Evolutionary conservation across 2,888 invertebrate genomes (phyloP).

Genomic region (Cephus sareptanus): DNA sequence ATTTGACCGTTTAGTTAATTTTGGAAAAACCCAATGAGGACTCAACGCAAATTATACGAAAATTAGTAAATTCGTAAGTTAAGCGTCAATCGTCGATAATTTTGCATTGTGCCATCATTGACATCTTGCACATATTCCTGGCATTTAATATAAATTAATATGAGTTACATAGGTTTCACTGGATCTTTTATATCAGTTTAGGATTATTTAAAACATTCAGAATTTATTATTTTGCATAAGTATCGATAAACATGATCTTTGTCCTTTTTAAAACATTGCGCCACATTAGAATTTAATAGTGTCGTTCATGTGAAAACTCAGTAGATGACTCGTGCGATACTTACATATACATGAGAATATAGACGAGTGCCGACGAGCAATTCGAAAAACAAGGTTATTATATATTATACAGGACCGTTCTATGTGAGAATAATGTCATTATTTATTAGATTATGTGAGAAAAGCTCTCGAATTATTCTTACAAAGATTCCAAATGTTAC

Average conservation of each 20-base stretch:
- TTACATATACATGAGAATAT: too few relatives aligned
- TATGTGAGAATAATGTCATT: constrained; percentile 30
- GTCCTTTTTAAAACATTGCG: too few relatives aligned
- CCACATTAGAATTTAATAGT: too few relatives aligned
- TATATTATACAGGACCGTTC: not conserved
- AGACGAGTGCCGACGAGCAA: not conserved
- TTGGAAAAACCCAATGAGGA: constrained; percentile 10
- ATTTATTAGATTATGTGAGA: constrained; percentile 30
- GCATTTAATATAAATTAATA: too few relatives aligned
- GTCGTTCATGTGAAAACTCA: too few relatives aligned
- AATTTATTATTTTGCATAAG: not conserved
- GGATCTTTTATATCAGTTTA: not conserved
- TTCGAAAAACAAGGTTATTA: not conserved
- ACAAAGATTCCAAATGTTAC: constrained; percentile 23
- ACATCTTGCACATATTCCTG: too few relatives aligned
- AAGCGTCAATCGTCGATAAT: too few relatives aligned
- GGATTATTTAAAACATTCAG: not conserved
- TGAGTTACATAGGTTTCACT: not conserved
- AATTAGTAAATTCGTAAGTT: too few relatives aligned
- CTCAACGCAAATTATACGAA: not conserved
- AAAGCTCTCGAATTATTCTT: constrained; percentile 19
- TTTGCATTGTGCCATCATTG: too few relatives aligned
- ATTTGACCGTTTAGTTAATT: constrained; percentile 13
- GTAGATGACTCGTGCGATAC: too few relatives aligned
- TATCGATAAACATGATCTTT: too few relatives aligned